Conservation (phyloP, 2,888 invertebrate species). For the Tetranychus piercei region DNA sequence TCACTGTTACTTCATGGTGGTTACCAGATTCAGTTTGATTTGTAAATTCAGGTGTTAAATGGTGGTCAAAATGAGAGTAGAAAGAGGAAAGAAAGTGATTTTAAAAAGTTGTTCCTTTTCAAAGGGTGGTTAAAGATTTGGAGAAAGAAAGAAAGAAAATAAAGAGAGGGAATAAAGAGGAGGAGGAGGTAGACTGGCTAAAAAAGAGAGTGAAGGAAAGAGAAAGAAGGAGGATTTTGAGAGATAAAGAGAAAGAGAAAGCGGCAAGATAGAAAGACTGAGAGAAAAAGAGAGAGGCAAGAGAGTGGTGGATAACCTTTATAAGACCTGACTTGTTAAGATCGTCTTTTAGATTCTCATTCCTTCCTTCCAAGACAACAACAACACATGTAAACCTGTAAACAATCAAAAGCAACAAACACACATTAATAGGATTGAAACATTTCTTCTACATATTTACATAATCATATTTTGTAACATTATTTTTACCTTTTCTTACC, state of each 20-base stretch:
- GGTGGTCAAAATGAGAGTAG: neutral
- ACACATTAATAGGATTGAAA: too few species aligned
- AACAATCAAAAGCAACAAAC: neutral
- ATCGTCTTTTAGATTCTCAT: too few species aligned
- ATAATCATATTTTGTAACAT: too few species aligned
- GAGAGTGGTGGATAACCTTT: neutral
- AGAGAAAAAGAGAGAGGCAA: neutral
- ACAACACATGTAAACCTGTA: neutral
- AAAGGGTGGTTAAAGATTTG: neutral
- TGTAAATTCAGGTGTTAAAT: neutral
- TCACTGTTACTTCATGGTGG: too few species aligned
- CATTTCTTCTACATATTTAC: too few species aligned
- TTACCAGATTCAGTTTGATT: too few species aligned
- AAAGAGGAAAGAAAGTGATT: neutral
- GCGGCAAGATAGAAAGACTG: neutral
- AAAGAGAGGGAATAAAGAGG: constrained; percentile 2
- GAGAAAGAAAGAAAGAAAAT: neutral
- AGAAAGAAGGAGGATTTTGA: neutral
- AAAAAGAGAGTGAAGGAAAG: constrained; percentile 2
- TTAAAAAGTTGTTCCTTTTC: neutral
- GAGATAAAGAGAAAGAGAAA: constrained; percentile 8
- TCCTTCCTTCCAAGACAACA: neutral
- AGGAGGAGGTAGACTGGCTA: neutral
- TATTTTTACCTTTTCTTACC: too few species aligned
- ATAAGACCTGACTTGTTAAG: too few species aligned